Evolutionary conservation across 1,140 invertebrate genomes (phyloP), one percentile per base, ranked within the genome.

Genomic region (Helicorthomorpha holstii): DNA sequence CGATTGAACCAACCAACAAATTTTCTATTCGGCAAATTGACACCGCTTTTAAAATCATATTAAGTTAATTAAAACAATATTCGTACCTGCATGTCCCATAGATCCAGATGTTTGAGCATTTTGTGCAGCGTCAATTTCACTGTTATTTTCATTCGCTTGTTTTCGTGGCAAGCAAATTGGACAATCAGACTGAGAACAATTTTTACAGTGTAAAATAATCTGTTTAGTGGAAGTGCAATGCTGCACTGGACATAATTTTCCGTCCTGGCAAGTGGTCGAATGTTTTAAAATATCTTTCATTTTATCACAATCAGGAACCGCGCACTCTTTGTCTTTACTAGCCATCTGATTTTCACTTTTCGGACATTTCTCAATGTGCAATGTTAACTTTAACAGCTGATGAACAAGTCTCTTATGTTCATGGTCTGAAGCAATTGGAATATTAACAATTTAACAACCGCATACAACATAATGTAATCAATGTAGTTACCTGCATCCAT

Each of bases 221-320:
- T 98, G 94, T 54, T 94, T 73, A 0, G 94, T 98, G 22, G 94
- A 98, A 51, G 93, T 93, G 72, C 96, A 99, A 64, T 99, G 95
- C 26, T 93, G 82, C 53, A 93, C 83, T 24, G 76, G 75, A 68
- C 89, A 93, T 58, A 79, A 80, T 66, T 88, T 89, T 46, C 93
- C 95, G 27, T 83, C 84, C 69, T 89, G 86, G 71, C 96, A 99
- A 0, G 80, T 88, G 42, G 89, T 94, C 95, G 98, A 98, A 63
- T 99, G 95, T 62, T 84, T 91, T 48, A 99, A 73, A n/a, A 99
- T 93, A 61, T 89, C 88, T 67, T 98, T 98, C 95, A 99, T 98
- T 1, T 92, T 97, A 65, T 87, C 84, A 72, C 96, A 99, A 67
- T 98, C 93, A 21, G 92, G 92, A 48, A 98, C 72, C 21, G 78